Base-by-base conservation (phyloP, 2,888 invertebrate genomes). In the Caenorhabditis sp. region DNA sequence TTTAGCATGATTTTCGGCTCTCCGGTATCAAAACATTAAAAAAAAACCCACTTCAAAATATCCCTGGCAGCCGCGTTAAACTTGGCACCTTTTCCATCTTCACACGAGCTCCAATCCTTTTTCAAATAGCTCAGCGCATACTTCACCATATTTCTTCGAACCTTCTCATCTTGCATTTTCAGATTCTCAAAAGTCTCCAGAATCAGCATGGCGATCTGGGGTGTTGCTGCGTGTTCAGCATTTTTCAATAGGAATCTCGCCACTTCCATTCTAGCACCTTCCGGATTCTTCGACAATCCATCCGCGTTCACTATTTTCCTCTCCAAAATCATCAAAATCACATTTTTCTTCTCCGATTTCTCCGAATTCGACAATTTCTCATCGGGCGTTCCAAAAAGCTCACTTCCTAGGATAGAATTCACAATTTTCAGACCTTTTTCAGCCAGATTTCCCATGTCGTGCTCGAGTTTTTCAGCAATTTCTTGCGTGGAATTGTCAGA, bases 91-190 rank as follows among this genome's bases (percentile, higher is more conserved):
- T 65, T 65, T 7, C 26, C 17, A n/a, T 68, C 68, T 25, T 65
- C 67, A 31, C 59, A 57, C 43, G 58, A 61, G 12, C 63, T 65
- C 72, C 72, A 72, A 50, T 72, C 65, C 53, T 65, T 72, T 56
- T 72, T 72, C 20, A 81, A 63, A 63, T 76, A 81, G 14, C 67
- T 63, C 14, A 81, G 61, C 3, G 76, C 71, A 62, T 57, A 67
- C 12, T 73, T 70, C 2, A 77, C 81, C 72, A 72, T 72, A 5
- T 25, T 20, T 21, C 62, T 67, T 25, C 59, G 26, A 0, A 62
- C 21, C 23, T 67, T 53, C 31, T 43, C 56, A 1, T 68, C 58
- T 43, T 67, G 54, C 14, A 72, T 20, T 23, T 62, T 61, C 62
- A 72, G 31, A 50, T 62, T 59, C 1, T 59, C 65, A 36, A 72